Evolutionary conservation across 2,888 invertebrate species (phyloP).

Genomic region (Opisthograptis luteolata): DNA sequence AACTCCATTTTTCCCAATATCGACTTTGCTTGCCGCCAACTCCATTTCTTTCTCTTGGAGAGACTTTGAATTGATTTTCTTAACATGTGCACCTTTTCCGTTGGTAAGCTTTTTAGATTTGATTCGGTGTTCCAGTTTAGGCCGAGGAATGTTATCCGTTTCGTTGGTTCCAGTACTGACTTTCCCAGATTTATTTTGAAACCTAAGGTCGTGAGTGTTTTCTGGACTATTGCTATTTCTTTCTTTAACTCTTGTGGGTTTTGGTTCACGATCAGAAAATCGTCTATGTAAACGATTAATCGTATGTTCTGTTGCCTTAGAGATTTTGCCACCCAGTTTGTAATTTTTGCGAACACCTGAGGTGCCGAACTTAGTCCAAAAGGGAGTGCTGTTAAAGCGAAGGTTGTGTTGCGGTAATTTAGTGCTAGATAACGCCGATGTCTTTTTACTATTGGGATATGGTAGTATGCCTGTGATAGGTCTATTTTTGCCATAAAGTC

Average conservation of each 20-base stretch:
- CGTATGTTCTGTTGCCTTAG: conserved; percentile 4
- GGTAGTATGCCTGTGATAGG: conserved; percentile 16
- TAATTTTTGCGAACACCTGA: conserved; percentile 21
- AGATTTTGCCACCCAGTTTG: conserved; percentile 26
- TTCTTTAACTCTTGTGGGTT: background rate
- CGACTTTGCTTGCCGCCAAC: conserved; percentile 20
- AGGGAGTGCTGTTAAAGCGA: conserved; percentile 28
- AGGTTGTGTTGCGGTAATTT: background rate
- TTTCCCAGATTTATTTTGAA: conserved; percentile 26
- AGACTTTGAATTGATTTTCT: background rate
- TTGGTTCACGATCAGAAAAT: background rate
- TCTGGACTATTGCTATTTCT: background rate
- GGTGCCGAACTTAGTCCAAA: conserved; percentile 33
- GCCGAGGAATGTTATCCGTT: background rate
- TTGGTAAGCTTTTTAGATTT: conserved; percentile 24
- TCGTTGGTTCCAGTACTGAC: background rate
- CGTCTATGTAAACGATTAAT: background rate
- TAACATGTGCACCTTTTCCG: conserved; percentile 13
- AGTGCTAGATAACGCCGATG: conserved; percentile 15
- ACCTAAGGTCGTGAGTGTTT: conserved; percentile 22
- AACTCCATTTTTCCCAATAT: conserved; percentile 22
- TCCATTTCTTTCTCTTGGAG: conserved; percentile 3
- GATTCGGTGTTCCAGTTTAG: background rate
- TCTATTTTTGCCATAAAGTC: background rate
- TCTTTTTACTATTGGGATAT: background rate